Evolutionary conservation across 2,797 vertebrate genomes (phyloP), one percentile per base, ranked within the genome.

Genomic region (Scarus forsteni): DNA sequence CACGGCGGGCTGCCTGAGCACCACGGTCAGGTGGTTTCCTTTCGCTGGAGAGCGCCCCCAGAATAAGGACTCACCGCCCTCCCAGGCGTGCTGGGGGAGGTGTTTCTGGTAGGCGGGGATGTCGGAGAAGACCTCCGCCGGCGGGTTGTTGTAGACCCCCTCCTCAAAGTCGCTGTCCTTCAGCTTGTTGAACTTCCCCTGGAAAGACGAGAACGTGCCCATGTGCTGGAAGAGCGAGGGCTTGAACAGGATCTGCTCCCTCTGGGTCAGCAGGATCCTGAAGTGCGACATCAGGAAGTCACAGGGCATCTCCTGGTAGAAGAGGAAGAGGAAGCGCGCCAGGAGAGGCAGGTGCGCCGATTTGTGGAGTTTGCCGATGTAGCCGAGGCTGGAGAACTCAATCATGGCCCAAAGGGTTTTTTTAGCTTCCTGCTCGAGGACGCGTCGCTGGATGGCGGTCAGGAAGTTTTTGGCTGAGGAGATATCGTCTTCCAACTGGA

Each of bases 401-500:
- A 98, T 76, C 1, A 85, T 96, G 14, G 93, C 92, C 96, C 97
- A 98, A 27, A 84, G 7, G 69, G 60, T 14, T 77, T 73, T 61
- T 77, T 79, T 88, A 0, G 16, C 46, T 13, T 90, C 62, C 56
- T 76, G 91, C 58, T 95, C 90, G 5, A 60, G 45, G n/a, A 96
- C 3, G 0, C 69, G 90, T 64, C 48, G 86, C n/a, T 70, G 93
- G 62, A 98, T 95, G 52, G 85, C 54, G 0, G 93, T 89, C 10
- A 96, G n/a, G 70, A 97, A 98, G 56, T 92, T 91, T 56, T 82
- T 93, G 8, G 94, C 64, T 0, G 92, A 93, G 62, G 3, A 73
- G n/a, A 98, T 77, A 0, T 95, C 94, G 0, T 98, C 97, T 78
- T 96, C 97, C 0, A 97, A 81, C 93, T 97, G 95, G 60, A 98